Evolutionary conservation across 1,140 invertebrate genomes (phyloP), one percentile per base, ranked within the genome.

Genomic region (Gonatopus flavifemur): DNA sequence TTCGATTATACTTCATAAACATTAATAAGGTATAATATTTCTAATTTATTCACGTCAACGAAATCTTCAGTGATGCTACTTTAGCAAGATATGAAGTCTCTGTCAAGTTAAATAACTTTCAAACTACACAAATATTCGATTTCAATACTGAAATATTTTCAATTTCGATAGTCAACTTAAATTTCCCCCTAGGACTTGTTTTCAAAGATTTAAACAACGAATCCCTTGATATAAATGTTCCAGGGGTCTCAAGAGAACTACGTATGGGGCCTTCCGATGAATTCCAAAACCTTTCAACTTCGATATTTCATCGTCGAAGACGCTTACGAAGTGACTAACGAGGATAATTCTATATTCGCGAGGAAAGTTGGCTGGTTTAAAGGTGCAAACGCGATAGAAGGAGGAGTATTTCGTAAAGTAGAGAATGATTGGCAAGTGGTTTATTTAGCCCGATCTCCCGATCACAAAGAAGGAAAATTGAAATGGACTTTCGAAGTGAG

Each of bases 381-480:
- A 8, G 86, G 88, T 3, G 75, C 84, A 12, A 87, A 80, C 62
- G 52, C 78, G 2, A 64, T 62, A 10, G 72, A 82, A 35, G 82
- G 86, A 70, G 66, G 64, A 38, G 72, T 98, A 3, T 86, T 89
- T 58, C 80, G 92, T 25, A 98, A 97, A 77, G 83, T 86, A 18
- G 96, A 98, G 71, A 67, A 79, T 1, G 96, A 98, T 70, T 98
- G 96, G 95, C 90, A 93, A 72, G 90, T 88, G 82, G 85, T 84
- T 3, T 98, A 98, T 74, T 79, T 98, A 40, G 85, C 88, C 3
- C 77, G 88, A 59, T 76, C 70, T 37, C 52, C 62, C 3, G 59
- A 41, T 7, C 44, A 44, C 69, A 38, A 53, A 40, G 10, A 21
- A 10, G 69, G 72, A 20, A 53, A 31, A 22, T 3, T 77, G 32